These are phyloP conservation scores for Oscarella lobularis DNA, from an alignment of 37 sponge, comb jelly and placozoan genomes.

Conservation along the genomic window DNA sequence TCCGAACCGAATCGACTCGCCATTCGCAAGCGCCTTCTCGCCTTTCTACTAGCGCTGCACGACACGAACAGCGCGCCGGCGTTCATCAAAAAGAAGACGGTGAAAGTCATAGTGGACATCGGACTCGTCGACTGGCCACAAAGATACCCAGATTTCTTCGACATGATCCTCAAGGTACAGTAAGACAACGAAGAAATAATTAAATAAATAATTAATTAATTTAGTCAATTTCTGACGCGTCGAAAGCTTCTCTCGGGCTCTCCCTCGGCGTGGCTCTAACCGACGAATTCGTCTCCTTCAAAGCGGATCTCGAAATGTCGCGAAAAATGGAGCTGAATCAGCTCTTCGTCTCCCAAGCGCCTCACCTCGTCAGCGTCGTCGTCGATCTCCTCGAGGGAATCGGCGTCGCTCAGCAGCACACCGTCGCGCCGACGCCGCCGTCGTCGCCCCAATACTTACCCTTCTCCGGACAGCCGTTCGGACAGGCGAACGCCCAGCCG, in stretches of 20 bases:
- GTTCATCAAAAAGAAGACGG: constrained; percentile 57
- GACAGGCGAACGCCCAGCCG: background rate
- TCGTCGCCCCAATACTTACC: constrained; percentile 27
- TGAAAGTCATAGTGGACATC: constrained; percentile 53
- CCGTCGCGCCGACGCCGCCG: constrained; percentile 32
- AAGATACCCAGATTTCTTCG: constrained; percentile 61
- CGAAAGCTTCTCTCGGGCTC: constrained; percentile 36
- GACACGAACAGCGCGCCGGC: constrained; percentile 8
- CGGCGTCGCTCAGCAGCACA: background rate
- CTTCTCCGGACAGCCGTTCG: too few relatives aligned
- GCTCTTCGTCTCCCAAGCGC: constrained; percentile 37
- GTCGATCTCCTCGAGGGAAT: background rate
- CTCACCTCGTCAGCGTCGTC: background rate
- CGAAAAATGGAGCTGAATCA: constrained; percentile 29
- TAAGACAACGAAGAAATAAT: too few relatives aligned
- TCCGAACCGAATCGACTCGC: background rate
- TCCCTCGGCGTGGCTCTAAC: constrained; percentile 40
- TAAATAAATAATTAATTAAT: too few relatives aligned
- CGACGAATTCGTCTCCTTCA: constrained; percentile 59
- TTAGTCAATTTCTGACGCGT: constrained; percentile 24
- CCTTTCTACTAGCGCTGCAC: constrained; percentile 4
- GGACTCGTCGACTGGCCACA: constrained; percentile 73
- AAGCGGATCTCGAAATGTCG: constrained; percentile 36
- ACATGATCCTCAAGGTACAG: constrained; percentile 47
- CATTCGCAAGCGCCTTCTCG: background rate